A percentile compares a stretch with the other conserved stretches of the same genome.
phyloP scores from a whole-genome alignment of 2,113 vertebrate genomes.

The Polypterus senegalus region DNA sequence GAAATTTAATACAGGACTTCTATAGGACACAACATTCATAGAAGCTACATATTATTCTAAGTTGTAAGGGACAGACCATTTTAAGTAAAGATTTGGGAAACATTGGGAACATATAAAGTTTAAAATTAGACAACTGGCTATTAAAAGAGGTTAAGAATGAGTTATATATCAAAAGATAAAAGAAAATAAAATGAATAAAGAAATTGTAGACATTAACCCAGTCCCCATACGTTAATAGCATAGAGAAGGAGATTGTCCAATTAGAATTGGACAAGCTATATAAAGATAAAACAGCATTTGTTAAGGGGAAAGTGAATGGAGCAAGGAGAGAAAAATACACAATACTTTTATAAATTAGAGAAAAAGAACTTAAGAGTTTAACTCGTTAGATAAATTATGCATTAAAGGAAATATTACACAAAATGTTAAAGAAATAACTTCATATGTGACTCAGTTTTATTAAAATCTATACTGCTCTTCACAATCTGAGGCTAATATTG shows the following conservation, averaged over 20 bases:
- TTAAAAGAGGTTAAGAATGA: too few species aligned
- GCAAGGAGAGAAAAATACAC: conserved; percentile 2
- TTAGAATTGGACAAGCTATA: conserved; percentile 1
- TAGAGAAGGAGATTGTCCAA: neutral
- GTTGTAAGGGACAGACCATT: too few species aligned
- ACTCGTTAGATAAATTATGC: neutral
- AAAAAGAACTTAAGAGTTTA: neutral
- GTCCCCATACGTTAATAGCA: neutral
- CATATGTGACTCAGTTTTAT: conserved; percentile 1
- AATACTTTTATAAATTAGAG: conserved; percentile 12
- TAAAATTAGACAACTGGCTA: too few species aligned
- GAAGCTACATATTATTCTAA: too few species aligned
- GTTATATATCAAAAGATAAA: neutral
- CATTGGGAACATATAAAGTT: too few species aligned
- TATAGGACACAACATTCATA: too few species aligned
- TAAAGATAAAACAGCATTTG: conserved; percentile 2
- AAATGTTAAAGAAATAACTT: neutral
- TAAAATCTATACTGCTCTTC: neutral
- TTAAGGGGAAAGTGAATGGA: conserved; percentile 5
- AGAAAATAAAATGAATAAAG: neutral
- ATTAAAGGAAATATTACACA: neutral
- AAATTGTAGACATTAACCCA: neutral
- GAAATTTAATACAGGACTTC: too few species aligned
- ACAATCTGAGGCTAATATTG: neutral
- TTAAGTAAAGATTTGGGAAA: too few species aligned